Evolutionary conservation across 2,888 invertebrate genomes (phyloP).

Genomic region (Alentia gelatinosa): DNA sequence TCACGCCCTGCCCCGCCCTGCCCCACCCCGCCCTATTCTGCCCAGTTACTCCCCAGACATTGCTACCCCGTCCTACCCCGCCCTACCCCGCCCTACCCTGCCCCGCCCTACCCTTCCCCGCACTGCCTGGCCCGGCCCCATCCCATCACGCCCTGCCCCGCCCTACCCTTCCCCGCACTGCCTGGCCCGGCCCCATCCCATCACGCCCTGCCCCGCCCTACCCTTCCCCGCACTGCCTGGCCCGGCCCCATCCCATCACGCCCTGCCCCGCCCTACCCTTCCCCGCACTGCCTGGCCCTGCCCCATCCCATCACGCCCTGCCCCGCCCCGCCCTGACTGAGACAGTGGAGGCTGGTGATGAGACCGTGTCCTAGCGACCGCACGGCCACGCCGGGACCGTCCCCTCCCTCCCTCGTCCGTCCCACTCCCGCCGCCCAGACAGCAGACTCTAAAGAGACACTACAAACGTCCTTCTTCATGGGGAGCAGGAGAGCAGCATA

Average conservation of each 20-base stretch:
- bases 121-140: background rate
- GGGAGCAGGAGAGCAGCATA: no score
- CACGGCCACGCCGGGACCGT: no score
- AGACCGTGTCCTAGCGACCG: no score
- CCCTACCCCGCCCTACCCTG: background rate
- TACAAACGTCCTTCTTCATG: no score
- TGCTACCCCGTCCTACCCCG: background rate
- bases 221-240: background rate
- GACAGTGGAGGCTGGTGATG: no score
- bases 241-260: background rate
- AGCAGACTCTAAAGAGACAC: no score
- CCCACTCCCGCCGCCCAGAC: no score
- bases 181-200: background rate
- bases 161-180: background rate
- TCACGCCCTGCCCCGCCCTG: background rate
- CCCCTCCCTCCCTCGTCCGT: no score
- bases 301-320: background rate
- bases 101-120: background rate
- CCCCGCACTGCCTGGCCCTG: background rate
- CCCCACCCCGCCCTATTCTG: background rate
- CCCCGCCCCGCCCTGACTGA: no score
- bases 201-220: background rate
- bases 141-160: background rate
- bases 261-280: background rate
- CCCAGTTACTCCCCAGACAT: background rate